phyloP scores from a whole-genome alignment of 2,888 invertebrate genomes.

The Pocota personata region DNA sequence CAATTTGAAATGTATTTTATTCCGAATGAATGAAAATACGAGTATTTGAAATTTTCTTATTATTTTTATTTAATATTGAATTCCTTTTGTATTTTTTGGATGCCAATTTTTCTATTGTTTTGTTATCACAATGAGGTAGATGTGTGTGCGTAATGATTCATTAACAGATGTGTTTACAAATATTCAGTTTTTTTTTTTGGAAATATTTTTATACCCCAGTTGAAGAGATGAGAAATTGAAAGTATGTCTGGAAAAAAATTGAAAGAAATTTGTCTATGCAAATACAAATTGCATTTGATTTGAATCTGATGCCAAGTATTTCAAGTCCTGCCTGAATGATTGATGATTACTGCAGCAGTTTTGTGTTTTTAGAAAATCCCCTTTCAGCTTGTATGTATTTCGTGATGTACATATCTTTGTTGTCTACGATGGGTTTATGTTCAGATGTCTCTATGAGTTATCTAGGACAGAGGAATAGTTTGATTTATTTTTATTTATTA shows the following conservation, averaged over 20 bases:
- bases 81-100: not conserved
- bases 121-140: not conserved
- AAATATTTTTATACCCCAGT: not conserved
- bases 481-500: slow-evolving; percentile 4
- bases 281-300: slow-evolving; percentile 25
- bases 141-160: not conserved
- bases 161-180: slow-evolving; percentile 29
- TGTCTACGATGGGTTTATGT: slow-evolving; percentile 25
- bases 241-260: not conserved
- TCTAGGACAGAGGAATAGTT: slow-evolving; percentile 42
- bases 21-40: slow-evolving; percentile 23
- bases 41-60: slow-evolving; percentile 11
- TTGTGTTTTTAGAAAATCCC: not conserved
- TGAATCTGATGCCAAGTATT: slow-evolving; percentile 1
- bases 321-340: slow-evolving; percentile 10
- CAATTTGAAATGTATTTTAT: not conserved
- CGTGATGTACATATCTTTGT: slow-evolving; percentile 22
- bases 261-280: too few relatives aligned
- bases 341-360: not conserved
- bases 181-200: not conserved
- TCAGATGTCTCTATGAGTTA: slow-evolving; percentile 7
- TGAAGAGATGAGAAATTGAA: not conserved
- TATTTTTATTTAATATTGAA: slow-evolving; percentile 14
- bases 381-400: not conserved
- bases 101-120: slow-evolving; percentile 13